Percentiles rank a stretch among this genome's conserved stretches.
Conservation (phyloP, 2,797 vertebrate genomes). For the Tympanoctomys barrerae region DNA sequence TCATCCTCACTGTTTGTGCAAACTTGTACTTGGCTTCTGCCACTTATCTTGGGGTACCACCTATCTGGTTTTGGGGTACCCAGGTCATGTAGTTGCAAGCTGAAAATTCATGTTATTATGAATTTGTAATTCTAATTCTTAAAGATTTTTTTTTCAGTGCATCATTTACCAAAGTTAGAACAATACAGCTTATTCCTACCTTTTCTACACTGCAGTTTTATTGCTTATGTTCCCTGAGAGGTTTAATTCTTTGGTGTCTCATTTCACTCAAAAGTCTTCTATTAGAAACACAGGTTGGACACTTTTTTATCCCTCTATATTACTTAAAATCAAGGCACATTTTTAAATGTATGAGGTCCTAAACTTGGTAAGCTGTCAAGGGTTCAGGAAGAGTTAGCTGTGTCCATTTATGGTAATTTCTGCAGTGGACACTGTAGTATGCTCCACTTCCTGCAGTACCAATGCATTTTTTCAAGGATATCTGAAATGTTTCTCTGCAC, state of each 20-base stretch:
- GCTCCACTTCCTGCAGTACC: background rate
- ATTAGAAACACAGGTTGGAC: background rate
- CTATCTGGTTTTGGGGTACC: background rate
- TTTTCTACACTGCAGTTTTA: background rate
- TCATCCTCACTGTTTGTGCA: background rate
- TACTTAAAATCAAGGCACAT: background rate
- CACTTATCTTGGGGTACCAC: fast-evolving
- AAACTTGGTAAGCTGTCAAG: background rate
- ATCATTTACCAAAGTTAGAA: background rate
- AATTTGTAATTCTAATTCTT: background rate
- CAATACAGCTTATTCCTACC: background rate
- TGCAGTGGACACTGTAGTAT: background rate
- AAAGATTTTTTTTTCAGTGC: background rate
- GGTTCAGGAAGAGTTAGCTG: background rate
- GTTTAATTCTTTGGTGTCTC: background rate
- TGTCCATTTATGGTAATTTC: background rate
- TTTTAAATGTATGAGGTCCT: background rate
- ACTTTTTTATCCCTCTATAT: background rate
- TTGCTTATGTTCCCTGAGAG: background rate
- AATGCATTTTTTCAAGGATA: background rate
- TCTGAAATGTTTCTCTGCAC: fast-evolving
- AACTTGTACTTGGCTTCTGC: background rate
- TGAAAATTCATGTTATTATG: background rate
- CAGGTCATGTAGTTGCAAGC: background rate
- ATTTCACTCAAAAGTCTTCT: background rate